Evolutionary conservation across 37 sponge, comb jelly and placozoan genomes (phyloP).

Genomic region (Dysidea cf. avara): DNA sequence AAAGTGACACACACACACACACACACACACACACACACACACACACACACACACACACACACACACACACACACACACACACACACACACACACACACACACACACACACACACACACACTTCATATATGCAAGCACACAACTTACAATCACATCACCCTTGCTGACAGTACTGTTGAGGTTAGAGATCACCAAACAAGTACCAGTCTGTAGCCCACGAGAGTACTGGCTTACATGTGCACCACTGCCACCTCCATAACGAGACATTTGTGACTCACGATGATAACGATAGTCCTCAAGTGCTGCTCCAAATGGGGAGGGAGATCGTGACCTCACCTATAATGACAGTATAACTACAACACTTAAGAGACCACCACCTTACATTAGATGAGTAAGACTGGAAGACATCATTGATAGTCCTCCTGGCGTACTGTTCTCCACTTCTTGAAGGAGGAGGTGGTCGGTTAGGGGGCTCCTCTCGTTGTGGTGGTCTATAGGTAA

Average conservation of each 20-base stretch:
- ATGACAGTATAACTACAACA: no score
- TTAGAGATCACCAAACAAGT: slow-evolving; percentile 76
- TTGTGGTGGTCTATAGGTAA: no score
- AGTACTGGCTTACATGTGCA: no score
- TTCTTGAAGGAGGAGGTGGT: no score
- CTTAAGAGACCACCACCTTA: no score
- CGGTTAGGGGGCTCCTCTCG: no score
- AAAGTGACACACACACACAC: background rate
- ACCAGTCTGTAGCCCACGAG: slow-evolving; percentile 55
- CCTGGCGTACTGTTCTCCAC: no score
- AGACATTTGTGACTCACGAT: background rate
- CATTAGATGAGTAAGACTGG: no score
- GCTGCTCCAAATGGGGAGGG: no score
- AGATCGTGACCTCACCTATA: no score
- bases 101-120: slow-evolving; percentile 11
- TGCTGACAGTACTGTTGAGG: slow-evolving; percentile 79
- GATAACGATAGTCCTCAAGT: no score
- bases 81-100: slow-evolving; percentile 38
- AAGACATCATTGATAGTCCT: no score
- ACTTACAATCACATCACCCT: slow-evolving; percentile 75
- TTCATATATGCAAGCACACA: background rate
- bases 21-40: slow-evolving; percentile 2
- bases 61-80: slow-evolving; percentile 35
- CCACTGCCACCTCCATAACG: background rate
- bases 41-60: slow-evolving; percentile 35